Evolutionary conservation across 2,797 vertebrate species (phyloP), one percentile per base, ranked within the genome.

Genomic region (Chanos chanos): DNA sequence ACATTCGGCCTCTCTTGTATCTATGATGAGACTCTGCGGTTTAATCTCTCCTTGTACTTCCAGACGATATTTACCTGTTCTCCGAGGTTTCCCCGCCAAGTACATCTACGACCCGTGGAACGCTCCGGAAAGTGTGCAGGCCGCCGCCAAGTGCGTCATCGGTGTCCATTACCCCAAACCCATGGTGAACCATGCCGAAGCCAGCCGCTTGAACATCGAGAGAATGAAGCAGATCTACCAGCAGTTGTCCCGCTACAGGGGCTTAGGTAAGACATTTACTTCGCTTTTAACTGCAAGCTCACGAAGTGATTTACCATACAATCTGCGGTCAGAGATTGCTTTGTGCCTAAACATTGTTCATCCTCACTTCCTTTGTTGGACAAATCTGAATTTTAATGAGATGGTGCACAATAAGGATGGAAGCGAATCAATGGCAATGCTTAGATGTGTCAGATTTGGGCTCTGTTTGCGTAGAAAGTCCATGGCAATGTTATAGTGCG

Each of bases 151-250:
- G 56, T 81, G 78, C 44, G 64, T 80, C 16, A 78, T 80, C 3
- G 78, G 77, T 3, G 64, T 77, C 15, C 71, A 81, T 24, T 81
- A 81, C 48, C 78, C 78, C 12, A 81, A 79, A 45, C 78, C 78
- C 6, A 81, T 81, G 72, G 74, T 78, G 31, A 79, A 79, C 70
- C 78, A 81, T 4, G 78, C 78, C 0, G 78, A 79, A 62, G 68
- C 78, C 31, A 81, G 78, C 48, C 74, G 78, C 18, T 74, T 81
- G 34, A 81, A 79, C 58, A 81, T 81, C 1, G 78, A 81, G 56
- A 71, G 78, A 50, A 80, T 80, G 78, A 81, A 79, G 28, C 78
- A 79, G 70, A 77, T 81, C 43, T 81, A 81, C 68, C 74, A 79
- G 61, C 78, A 81, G 15, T 78, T 81, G 16, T 81, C 74, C 1